Evolutionary conservation across 2,113 vertebrate genomes (phyloP).

Genomic region (Takifugu bimaculatus): DNA sequence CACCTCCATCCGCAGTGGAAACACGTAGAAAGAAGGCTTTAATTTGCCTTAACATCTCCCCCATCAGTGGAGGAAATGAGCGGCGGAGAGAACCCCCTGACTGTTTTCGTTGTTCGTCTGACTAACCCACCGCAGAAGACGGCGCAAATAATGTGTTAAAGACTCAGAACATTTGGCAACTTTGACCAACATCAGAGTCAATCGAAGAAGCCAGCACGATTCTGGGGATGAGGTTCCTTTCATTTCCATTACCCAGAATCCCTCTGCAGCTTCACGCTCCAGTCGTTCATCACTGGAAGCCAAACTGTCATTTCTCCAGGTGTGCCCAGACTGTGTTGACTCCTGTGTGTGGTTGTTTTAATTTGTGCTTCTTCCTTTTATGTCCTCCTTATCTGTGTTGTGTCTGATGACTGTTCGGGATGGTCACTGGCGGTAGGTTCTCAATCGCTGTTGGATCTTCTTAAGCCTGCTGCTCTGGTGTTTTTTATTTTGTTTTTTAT

Average conservation of each 20-base stretch:
- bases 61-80: slow-evolving; percentile 14
- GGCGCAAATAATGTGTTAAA: slow-evolving; percentile 18
- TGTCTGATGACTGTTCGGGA: slow-evolving; percentile 99
- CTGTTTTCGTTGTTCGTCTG: slow-evolving; percentile 28
- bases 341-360: slow-evolving; percentile 95
- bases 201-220: neutral
- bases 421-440: slow-evolving; percentile 99
- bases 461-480: slow-evolving; percentile 85
- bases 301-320: slow-evolving; percentile 87
- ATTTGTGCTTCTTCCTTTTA: slow-evolving; percentile 99
- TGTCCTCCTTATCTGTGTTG: slow-evolving; percentile 98
- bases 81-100: slow-evolving; percentile 2
- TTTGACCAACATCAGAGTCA: slow-evolving; percentile 4
- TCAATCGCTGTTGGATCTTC: slow-evolving; percentile 86
- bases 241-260: slow-evolving; percentile 3
- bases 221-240: slow-evolving; percentile 11
- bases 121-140: neutral
- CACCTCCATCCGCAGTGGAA: slow-evolving; percentile 25
- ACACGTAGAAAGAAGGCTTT: slow-evolving; percentile 49
- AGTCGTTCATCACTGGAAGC: slow-evolving; percentile 22
- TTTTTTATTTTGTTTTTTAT: slow-evolving; percentile 48
- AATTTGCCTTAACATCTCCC: slow-evolving; percentile 41
- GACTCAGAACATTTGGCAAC: neutral
- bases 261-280: neutral
- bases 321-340: slow-evolving; percentile 74